Evolutionary conservation across 2,113 vertebrate species (phyloP), one percentile per base, ranked within the genome.

Genomic region (Cephalopholis sonnerati): DNA sequence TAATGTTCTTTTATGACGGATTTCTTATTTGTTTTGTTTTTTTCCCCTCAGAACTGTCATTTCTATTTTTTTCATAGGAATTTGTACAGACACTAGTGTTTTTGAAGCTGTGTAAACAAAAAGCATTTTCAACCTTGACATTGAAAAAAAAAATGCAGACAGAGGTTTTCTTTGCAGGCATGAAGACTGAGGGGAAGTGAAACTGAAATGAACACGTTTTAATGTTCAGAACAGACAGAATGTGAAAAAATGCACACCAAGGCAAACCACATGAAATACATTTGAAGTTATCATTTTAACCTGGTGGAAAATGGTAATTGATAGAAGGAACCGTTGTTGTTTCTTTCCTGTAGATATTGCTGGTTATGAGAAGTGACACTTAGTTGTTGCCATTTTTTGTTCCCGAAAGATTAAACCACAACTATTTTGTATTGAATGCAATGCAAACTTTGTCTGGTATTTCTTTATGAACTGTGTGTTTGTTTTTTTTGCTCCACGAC

Each of bases 321-420:
- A 87, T 87, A 61, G 82, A 92, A 93, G 88, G 90, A 93, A 90
- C 87, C 77, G 6, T 87, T 74, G 79, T 80, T 72, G 76, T 92
- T 93, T 91, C 87, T 93, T 90, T 93, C 86, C 90, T 93, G 92
- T 93, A 93, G 93, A 90, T 95, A 91, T 89, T 41, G 86, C 87
- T 79, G 77, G 89, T 89, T 91, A 90, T 91, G 79, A 91, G 63
- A 93, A 90, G 90, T 93, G 92, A 94, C 92, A 90, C 92, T 94
- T 93, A 93, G 93, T 92, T 94, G 90, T 93, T 91, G 89, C 92
- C 90, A 90, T 91, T 95, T 94, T 94, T 94, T 94, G 89, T 92
- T 93, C 90, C 91, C 66, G 75, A 91, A 92, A 91, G 90, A 94
- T 93, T 94, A 93, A 94, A 94, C 90, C 90, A 92, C 92, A 93